A percentile compares a stretch with the other conserved stretches of the same genome.
These are phyloP conservation scores for Poecilus cupreus DNA, from an alignment of 2,888 invertebrate species.

Conservation along the genomic window DNA sequence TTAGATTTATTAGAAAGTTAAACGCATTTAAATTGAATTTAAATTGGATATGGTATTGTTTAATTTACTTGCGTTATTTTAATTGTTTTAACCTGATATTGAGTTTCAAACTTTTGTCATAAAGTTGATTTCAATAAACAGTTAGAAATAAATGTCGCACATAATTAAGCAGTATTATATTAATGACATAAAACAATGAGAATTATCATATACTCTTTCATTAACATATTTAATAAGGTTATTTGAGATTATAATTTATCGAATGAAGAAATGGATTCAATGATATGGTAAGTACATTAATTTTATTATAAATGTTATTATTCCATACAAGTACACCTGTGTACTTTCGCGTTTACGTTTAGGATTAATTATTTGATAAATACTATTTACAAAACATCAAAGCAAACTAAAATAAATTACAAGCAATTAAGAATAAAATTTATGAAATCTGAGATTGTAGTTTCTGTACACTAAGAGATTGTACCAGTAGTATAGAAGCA, in stretches of 20 bases:
- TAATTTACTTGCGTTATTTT: background rate
- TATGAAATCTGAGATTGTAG: conserved; percentile 36
- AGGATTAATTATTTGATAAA: conserved; percentile 10
- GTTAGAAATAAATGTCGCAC: too few species aligned
- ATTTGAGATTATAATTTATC: too few species aligned
- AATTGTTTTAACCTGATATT: background rate
- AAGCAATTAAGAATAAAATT: conserved; percentile 29
- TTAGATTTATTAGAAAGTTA: conserved; percentile 38
- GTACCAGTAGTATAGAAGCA: too few species aligned
- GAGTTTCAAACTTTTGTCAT: background rate
- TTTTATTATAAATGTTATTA: too few species aligned
- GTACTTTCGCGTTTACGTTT: too few species aligned
- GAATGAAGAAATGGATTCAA: too few species aligned
- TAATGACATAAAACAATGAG: too few species aligned
- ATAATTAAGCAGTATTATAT: too few species aligned
- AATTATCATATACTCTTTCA: too few species aligned
- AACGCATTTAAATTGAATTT: conserved; percentile 24
- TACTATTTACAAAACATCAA: conserved; percentile 5
- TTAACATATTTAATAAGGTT: too few species aligned
- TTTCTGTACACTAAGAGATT: background rate
- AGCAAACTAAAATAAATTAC: conserved; percentile 21
- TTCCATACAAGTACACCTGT: too few species aligned
- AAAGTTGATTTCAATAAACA: background rate
- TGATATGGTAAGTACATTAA: too few species aligned
- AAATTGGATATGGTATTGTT: conserved; percentile 1